Conservation (phyloP, 2,888 invertebrate species). For the Lomographa bimaculata region DNA sequence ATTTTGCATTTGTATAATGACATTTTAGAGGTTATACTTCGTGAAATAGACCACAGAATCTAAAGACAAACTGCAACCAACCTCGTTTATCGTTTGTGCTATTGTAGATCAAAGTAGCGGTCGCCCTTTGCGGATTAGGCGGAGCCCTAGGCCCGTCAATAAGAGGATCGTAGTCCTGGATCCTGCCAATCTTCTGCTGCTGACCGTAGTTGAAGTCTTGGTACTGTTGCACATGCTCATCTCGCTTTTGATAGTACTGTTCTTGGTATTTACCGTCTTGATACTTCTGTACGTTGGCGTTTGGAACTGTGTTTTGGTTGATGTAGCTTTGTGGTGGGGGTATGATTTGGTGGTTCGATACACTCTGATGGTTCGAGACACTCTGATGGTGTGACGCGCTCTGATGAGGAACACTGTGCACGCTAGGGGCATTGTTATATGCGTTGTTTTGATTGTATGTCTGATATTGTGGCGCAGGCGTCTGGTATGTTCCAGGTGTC, state of each 20-base stretch:
- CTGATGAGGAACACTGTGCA: constrained; percentile 7
- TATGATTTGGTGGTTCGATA: constrained; percentile 9
- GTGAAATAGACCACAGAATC: no score
- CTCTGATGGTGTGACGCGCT: constrained; percentile 20
- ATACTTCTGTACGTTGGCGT: constrained; percentile 16
- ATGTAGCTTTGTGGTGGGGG: constrained; percentile 30
- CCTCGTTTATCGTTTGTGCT: constrained; percentile 69
- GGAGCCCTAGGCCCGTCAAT: constrained; percentile 87
- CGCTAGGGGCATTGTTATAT: background rate
- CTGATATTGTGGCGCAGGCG: constrained; percentile 16
- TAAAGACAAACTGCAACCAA: no score
- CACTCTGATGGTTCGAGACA: constrained; percentile 21
- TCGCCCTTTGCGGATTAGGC: constrained; percentile 90
- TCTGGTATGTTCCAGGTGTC: constrained; percentile 16
- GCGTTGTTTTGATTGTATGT: constrained; percentile 22
- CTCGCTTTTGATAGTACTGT: constrained; percentile 30
- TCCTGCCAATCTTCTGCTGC: constrained; percentile 86
- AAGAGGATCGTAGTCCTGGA: constrained; percentile 92
- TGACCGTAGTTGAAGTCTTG: constrained; percentile 48
- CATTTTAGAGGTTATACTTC: no score
- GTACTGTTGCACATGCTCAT: constrained; percentile 45
- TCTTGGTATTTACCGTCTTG: constrained; percentile 40
- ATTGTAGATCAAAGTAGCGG: constrained; percentile 93
- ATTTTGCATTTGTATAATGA: no score
- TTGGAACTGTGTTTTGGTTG: constrained; percentile 2